A percentile compares a stretch with the other conserved stretches of the same genome.
phyloP scores from a whole-genome alignment of 2,888 invertebrate species.

The Helobdella robusta region DNA sequence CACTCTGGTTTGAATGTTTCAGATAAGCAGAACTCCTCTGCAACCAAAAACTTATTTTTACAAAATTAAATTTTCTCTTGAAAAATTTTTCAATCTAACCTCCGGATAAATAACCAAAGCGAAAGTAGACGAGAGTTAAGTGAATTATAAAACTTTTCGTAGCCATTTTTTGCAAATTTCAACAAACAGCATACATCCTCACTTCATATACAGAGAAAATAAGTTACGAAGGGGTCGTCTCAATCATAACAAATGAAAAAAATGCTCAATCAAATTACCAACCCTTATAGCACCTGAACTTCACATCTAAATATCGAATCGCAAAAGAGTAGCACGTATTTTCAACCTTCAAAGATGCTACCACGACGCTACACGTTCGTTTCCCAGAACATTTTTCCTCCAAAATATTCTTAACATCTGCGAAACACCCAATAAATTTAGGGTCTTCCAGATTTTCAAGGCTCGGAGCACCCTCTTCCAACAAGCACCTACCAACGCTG shows the following conservation, averaged over 20 bases:
- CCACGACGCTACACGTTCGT: slow-evolving; percentile 5
- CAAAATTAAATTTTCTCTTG: no score
- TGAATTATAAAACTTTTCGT: no score
- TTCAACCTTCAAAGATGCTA: slow-evolving; percentile 4
- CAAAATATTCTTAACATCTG: slow-evolving; percentile 19
- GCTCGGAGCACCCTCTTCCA: slow-evolving; percentile 3
- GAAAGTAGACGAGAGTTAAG: no score
- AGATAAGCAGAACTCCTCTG: slow-evolving; percentile 9
- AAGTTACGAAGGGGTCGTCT: no score
- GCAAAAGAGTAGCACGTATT: neutral
- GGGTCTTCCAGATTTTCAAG: neutral
- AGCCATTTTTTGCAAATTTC: no score
- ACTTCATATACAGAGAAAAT: no score
- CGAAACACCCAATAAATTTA: slow-evolving; percentile 9
- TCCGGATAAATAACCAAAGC: no score
- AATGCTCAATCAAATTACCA: no score
- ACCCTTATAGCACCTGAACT: neutral
- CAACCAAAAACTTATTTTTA: no score
- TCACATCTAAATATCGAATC: slow-evolving; percentile 12
- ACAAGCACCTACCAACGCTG: slow-evolving; percentile 5
- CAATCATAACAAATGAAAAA: no score
- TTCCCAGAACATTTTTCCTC: slow-evolving; percentile 17
- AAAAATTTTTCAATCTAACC: no score
- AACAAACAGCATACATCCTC: no score
- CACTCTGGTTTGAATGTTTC: slow-evolving; percentile 11